phyloP scores from a whole-genome alignment of 1,140 invertebrate genomes.

The Carcinoscorpius rotundicauda region DNA sequence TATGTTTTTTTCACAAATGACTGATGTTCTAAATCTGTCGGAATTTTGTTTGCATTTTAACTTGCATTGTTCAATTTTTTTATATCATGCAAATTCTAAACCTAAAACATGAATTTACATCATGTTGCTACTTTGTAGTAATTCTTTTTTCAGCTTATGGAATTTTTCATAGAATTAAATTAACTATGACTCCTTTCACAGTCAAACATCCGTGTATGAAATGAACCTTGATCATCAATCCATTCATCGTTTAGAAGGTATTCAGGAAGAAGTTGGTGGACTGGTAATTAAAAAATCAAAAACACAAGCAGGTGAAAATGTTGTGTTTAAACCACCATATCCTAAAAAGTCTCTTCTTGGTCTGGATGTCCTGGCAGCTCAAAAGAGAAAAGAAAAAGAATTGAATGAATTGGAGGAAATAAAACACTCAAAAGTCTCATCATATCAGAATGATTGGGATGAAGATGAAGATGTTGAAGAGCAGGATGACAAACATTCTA shows the following conservation, averaged over 20 bases:
- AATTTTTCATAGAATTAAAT: no score
- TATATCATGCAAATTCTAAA: no score
- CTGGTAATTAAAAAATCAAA: conserved; percentile 24
- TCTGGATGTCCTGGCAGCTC: conserved; percentile 37
- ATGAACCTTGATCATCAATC: background rate
- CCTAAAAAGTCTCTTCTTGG: conserved; percentile 33
- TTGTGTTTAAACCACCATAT: conserved; percentile 19
- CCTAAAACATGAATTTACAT: no score
- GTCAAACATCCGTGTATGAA: background rate
- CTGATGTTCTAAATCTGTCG: no score
- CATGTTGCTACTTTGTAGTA: no score
- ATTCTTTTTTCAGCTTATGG: no score
- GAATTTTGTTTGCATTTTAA: no score
- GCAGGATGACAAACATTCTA: conserved; percentile 17
- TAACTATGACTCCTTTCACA: no score
- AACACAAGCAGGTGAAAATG: conserved; percentile 7
- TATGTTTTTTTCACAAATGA: no score
- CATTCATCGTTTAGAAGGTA: conserved; percentile 19
- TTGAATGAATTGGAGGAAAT: background rate
- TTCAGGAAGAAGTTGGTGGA: conserved; percentile 21
- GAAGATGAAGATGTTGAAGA: conserved; percentile 4
- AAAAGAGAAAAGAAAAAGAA: conserved; percentile 26
- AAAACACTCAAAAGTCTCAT: conserved; percentile 6
- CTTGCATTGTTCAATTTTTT: no score
- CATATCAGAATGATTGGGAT: background rate